Evolutionary conservation across 2,888 invertebrate genomes (phyloP).

Genomic region (Hemaris fuciformis): DNA sequence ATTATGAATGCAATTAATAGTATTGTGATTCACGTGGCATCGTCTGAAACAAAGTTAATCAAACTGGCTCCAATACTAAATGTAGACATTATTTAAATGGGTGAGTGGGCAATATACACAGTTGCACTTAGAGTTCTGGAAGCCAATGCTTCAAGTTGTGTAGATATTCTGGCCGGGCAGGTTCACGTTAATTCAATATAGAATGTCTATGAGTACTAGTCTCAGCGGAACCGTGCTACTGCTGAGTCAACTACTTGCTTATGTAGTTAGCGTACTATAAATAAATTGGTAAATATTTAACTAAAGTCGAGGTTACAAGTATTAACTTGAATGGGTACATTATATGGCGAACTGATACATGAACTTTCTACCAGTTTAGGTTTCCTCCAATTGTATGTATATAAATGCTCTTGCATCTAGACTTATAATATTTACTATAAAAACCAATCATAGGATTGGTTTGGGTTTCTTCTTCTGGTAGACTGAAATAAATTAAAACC

Average conservation of each 20-base stretch:
- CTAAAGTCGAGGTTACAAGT: constrained; percentile 64
- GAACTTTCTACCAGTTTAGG: not conserved
- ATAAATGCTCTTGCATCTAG: not conserved
- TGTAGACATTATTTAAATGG: not conserved
- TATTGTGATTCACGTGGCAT: not conserved
- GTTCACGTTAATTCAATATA: not conserved
- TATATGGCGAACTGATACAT: constrained; percentile 14
- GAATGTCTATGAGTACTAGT: constrained; percentile 13
- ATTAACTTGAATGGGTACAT: constrained; percentile 48
- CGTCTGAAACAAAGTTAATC: not conserved
- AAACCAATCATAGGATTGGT: too few species aligned
- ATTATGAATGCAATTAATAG: not conserved
- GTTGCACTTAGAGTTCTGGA: not conserved
- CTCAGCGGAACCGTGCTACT: constrained; percentile 19
- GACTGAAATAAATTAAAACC: too few species aligned
- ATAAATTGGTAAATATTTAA: constrained; percentile 64
- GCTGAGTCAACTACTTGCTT: constrained; percentile 46
- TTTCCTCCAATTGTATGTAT: not conserved
- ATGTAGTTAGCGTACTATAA: constrained; percentile 56
- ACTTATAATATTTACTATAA: not conserved
- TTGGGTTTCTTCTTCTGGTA: too few species aligned
- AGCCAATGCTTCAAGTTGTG: not conserved
- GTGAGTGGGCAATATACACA: not conserved
- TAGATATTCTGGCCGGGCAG: not conserved
- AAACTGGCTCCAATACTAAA: not conserved